A percentile compares a stretch with the other conserved stretches of the same genome.
These are phyloP conservation scores for Gymnogyps californianus DNA, from an alignment of 2,113 vertebrate genomes.

Conservation along the genomic window DNA sequence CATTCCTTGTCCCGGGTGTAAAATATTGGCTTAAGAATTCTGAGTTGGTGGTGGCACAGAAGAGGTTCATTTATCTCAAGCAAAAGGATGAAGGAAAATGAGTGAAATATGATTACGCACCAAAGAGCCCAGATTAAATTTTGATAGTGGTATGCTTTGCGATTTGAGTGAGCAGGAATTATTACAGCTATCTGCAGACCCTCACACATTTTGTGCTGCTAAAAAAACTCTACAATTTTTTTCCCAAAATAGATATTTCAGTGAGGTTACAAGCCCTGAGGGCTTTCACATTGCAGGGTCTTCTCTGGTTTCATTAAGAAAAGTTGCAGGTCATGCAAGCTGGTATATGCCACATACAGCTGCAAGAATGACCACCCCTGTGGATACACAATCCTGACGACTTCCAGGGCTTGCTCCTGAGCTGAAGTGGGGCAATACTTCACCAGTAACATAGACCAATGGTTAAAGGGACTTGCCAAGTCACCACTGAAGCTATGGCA, in stretches of 20 bases:
- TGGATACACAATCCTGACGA: neutral
- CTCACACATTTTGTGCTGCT: neutral
- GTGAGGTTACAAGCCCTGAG: neutral
- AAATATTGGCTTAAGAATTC: slow-evolving; percentile 45
- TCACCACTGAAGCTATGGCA: neutral
- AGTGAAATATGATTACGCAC: slow-evolving; percentile 52
- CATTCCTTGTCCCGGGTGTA: neutral
- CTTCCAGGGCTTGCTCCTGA: neutral
- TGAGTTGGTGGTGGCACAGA: slow-evolving; percentile 52
- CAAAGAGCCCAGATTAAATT: slow-evolving; percentile 53
- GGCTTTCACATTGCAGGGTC: neutral
- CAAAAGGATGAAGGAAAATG: slow-evolving; percentile 39
- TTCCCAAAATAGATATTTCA: slow-evolving; percentile 1
- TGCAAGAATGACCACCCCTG: neutral
- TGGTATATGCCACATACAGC: neutral
- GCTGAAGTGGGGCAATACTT: neutral
- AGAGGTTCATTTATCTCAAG: slow-evolving; percentile 49
- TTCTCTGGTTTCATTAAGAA: slow-evolving; percentile 50
- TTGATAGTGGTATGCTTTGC: neutral
- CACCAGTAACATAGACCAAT: neutral
- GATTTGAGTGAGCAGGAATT: slow-evolving; percentile 14
- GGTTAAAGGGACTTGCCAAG: neutral
- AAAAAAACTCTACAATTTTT: neutral
- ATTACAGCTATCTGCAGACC: neutral
- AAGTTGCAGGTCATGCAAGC: neutral